Conservation (phyloP, 2,113 vertebrate species). For the Sylvilagus bachmani region DNA sequence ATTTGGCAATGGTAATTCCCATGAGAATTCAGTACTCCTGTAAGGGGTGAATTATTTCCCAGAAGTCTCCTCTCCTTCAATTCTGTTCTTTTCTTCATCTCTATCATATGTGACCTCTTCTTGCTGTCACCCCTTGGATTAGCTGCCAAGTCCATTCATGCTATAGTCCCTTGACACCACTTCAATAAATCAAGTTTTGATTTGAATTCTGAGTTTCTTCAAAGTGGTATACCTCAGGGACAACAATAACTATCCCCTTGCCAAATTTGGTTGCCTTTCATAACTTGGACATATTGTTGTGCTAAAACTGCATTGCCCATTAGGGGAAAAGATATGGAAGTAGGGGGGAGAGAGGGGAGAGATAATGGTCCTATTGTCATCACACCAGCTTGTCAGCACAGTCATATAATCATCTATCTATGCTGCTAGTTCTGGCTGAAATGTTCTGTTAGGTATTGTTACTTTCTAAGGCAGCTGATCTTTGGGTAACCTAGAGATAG, state of each 20-base stretch:
- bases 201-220: neutral
- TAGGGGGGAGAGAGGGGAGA: neutral
- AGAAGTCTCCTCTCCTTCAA: neutral
- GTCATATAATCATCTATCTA: neutral
- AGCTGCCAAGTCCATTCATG: neutral
- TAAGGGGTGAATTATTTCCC: neutral
- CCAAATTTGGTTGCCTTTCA: neutral
- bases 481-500: slow-evolving; percentile 32
- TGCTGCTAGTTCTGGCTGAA: neutral
- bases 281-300: neutral
- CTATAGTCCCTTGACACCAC: neutral
- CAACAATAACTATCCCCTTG: neutral
- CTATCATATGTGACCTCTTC: neutral
- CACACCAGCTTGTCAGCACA: neutral
- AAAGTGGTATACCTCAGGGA: neutral
- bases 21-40: neutral
- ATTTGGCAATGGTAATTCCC: neutral
- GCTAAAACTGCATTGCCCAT: neutral
- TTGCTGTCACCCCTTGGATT: neutral
- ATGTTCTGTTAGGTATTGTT: neutral
- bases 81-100: neutral
- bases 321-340: neutral
- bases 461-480: neutral
- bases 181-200: neutral
- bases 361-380: neutral